phyloP scores from a whole-genome alignment of 2,797 vertebrate species.

The Darevskia nairensis region DNA sequence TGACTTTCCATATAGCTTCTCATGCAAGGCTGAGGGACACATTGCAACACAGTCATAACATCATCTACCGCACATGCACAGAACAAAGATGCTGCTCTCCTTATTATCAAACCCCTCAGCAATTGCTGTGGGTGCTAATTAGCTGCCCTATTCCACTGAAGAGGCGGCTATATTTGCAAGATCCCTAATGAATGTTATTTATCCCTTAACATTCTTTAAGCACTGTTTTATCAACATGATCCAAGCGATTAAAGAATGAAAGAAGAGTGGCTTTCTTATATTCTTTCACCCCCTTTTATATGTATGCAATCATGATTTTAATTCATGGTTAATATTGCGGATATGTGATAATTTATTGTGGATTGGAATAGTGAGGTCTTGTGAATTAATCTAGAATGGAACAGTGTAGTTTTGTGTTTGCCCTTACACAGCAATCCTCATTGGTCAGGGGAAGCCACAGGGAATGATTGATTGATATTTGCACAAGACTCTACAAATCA shows the following conservation, averaged over 20 bases:
- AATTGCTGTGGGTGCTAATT: background rate
- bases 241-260: background rate
- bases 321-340: background rate
- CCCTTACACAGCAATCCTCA: background rate
- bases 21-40: background rate
- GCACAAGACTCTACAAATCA: background rate
- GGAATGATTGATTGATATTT: background rate
- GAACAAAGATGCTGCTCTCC: background rate
- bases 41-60: background rate
- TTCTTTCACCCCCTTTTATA: background rate
- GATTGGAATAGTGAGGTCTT: background rate
- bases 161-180: background rate
- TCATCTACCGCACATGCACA: background rate
- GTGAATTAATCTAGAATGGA: background rate
- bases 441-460: background rate
- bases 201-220: background rate
- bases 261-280: background rate
- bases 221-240: background rate
- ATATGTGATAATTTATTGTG: too few species aligned
- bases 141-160: background rate
- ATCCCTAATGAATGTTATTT: conserved; percentile 1
- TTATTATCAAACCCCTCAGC: background rate
- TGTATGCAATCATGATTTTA: background rate
- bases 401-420: background rate
- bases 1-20: background rate